Percentiles rank a stretch among this genome's conserved stretches.
These are phyloP conservation scores for Anastrepha ludens DNA, from an alignment of 1,140 invertebrate genomes.

Conservation along the genomic window DNA sequence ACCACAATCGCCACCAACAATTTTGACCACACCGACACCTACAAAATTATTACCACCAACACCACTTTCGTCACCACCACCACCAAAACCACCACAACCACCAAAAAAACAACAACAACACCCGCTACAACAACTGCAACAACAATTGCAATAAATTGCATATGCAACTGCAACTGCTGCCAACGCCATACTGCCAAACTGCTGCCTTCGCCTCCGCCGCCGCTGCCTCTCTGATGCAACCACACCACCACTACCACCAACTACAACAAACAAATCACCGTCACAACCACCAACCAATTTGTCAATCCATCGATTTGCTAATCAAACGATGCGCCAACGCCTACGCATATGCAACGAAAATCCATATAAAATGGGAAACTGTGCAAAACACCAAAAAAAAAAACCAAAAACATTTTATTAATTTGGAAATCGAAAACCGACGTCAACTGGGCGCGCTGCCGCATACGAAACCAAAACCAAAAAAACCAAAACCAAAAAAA, in stretches of 20 bases:
- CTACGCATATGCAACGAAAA: slow-evolving; percentile 49
- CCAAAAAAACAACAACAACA: slow-evolving; percentile 63
- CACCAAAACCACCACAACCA: slow-evolving; percentile 54
- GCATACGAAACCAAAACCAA: slow-evolving; percentile 58
- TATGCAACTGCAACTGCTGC: slow-evolving; percentile 59
- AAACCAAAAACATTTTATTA: not conserved
- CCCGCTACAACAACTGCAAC: slow-evolving; percentile 61
- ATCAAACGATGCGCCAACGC: not conserved
- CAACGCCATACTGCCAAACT: slow-evolving; percentile 56
- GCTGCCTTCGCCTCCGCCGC: not conserved
- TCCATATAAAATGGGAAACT: slow-evolving; percentile 19
- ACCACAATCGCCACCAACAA: slow-evolving; percentile 58
- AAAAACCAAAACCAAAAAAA: slow-evolving; percentile 57
- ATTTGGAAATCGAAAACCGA: slow-evolving; percentile 59
- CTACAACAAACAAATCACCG: not conserved
- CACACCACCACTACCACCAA: slow-evolving; percentile 30
- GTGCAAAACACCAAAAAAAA: slow-evolving; percentile 8
- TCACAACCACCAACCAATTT: not conserved
- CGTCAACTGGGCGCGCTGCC: not conserved
- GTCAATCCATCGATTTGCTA: not conserved
- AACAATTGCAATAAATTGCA: slow-evolving; percentile 35
- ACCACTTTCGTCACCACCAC: slow-evolving; percentile 57
- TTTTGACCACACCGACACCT: slow-evolving; percentile 43
- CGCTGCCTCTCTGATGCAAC: slow-evolving; percentile 39
- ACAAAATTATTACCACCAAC: slow-evolving; percentile 59